These are phyloP conservation scores for Bombus confusus DNA, from an alignment of 1,140 invertebrate genomes.

Conservation along the genomic window DNA sequence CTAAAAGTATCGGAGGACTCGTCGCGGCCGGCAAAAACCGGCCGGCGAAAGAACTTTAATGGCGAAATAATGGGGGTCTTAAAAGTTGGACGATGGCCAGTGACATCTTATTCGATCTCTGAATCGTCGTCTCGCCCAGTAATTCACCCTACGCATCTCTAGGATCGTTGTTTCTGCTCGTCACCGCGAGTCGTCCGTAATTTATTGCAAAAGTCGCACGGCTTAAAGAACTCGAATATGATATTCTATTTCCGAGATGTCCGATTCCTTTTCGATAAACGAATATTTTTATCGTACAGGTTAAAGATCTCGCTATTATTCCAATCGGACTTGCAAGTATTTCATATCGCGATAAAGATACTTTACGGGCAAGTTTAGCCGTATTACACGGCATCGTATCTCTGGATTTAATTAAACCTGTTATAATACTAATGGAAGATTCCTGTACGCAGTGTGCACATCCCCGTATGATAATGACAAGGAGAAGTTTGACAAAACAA, in stretches of 20 bases:
- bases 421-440: neutral
- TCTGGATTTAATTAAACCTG: neutral
- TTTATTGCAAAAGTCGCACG: neutral
- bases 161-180: too few species aligned
- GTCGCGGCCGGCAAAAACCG: constrained; percentile 37
- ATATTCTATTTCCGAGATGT: neutral
- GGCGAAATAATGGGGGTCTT: constrained; percentile 69
- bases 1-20: constrained; percentile 66
- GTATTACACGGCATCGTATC: neutral
- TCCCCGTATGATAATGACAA: neutral
- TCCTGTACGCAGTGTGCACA: neutral
- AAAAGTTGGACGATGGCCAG: constrained; percentile 65
- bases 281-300: neutral
- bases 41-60: constrained; percentile 66
- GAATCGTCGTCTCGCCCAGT: constrained; percentile 22
- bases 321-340: neutral
- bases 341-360: too few species aligned
- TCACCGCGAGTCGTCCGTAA: neutral
- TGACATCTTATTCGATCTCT: constrained; percentile 54
- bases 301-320: neutral
- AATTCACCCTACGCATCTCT: neutral
- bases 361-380: neutral
- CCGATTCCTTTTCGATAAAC: neutral
- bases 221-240: neutral
- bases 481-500: neutral